These are phyloP conservation scores for Acomys russatus DNA, from an alignment of 2,797 vertebrate genomes.

Conservation along the genomic window DNA sequence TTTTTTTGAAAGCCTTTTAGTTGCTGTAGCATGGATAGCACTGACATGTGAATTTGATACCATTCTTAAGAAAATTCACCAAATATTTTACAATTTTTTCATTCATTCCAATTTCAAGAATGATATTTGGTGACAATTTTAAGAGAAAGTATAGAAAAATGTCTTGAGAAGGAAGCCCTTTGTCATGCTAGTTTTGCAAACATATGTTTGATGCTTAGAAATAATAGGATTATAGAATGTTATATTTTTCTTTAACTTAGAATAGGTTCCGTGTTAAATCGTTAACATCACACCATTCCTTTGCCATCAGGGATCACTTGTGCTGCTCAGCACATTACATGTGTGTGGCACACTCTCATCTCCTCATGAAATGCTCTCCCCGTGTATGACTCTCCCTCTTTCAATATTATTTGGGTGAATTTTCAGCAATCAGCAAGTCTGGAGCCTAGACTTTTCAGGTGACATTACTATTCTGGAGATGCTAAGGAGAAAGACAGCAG, in stretches of 20 bases:
- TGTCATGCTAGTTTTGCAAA: background rate
- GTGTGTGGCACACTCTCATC: background rate
- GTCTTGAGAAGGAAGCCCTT: background rate
- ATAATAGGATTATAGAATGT: background rate
- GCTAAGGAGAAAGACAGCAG: background rate
- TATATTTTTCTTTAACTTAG: background rate
- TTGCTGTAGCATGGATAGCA: background rate
- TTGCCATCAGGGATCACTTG: background rate
- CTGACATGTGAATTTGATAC: slow-evolving; percentile 27
- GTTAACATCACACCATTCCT: background rate
- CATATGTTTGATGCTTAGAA: background rate
- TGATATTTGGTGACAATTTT: background rate
- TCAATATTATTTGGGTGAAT: background rate
- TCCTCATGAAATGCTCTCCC: background rate
- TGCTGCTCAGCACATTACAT: background rate
- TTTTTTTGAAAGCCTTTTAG: background rate
- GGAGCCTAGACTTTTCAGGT: background rate
- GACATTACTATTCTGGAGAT: background rate
- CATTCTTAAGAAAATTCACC: background rate
- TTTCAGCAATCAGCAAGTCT: background rate
- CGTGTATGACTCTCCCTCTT: background rate
- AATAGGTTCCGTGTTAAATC: background rate
- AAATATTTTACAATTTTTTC: slow-evolving; percentile 30
- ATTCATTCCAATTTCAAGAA: slow-evolving; percentile 17
- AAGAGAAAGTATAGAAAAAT: background rate